These are phyloP conservation scores for Protonemura montana DNA, from an alignment of 2,888 invertebrate genomes.

Conservation along the genomic window DNA sequence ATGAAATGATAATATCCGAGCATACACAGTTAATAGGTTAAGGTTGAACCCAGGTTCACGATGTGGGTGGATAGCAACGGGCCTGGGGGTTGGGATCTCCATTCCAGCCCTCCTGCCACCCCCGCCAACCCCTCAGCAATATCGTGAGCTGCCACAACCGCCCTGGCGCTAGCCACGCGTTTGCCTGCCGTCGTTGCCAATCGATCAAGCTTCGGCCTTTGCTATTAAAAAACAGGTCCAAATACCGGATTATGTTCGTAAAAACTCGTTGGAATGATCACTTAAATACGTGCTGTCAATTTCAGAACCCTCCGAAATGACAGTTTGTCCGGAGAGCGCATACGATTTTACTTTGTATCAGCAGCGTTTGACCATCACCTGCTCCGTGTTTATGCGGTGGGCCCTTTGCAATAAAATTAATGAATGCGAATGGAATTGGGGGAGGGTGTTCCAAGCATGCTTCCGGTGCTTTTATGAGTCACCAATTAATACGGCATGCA, in stretches of 20 bases:
- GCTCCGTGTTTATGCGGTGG: neutral
- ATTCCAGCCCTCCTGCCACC: neutral
- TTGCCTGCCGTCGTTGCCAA: neutral
- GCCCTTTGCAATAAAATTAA: neutral
- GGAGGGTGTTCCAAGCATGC: conserved; percentile 12
- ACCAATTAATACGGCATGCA: conserved; percentile 3
- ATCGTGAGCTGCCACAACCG: neutral
- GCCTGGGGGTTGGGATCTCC: neutral
- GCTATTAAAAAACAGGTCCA: neutral
- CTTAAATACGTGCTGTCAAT: neutral
- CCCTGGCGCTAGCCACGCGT: neutral
- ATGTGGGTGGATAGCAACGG: neutral
- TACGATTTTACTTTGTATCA: neutral
- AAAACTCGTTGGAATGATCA: neutral
- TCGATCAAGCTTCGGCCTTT: neutral
- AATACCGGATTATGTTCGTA: neutral
- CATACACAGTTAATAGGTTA: neutral
- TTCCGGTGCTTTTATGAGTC: conserved; percentile 5
- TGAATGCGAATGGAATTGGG: conserved; percentile 7
- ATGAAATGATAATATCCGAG: neutral
- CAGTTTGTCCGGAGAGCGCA: neutral
- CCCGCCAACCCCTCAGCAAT: neutral
- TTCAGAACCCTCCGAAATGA: neutral
- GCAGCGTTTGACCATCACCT: neutral
- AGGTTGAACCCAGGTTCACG: neutral